phyloP scores from a whole-genome alignment of 2,113 vertebrate species.

The Chaetodon trifascialis region DNA sequence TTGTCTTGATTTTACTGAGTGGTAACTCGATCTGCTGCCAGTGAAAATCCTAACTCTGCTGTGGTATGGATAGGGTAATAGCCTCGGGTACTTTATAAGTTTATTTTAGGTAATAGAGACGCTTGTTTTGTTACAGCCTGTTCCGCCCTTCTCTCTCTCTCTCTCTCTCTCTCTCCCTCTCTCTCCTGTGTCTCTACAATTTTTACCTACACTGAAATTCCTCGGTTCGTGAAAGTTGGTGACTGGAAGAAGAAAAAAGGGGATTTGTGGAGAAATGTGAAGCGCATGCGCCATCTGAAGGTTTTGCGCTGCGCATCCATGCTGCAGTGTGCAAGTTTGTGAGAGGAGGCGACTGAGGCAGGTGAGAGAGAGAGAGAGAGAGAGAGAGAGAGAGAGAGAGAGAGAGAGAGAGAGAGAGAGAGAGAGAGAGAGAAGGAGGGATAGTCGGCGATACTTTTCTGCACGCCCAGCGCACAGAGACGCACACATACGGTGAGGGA shows the following conservation, averaged over 20 bases:
- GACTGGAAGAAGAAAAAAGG: slow-evolving; percentile 70
- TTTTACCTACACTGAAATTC: slow-evolving; percentile 80
- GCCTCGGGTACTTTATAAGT: slow-evolving; percentile 90
- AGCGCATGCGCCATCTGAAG: slow-evolving; percentile 89
- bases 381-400: slow-evolving; percentile 51
- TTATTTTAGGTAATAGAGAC: slow-evolving; percentile 93
- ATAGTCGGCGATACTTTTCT: slow-evolving; percentile 48
- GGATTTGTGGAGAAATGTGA: slow-evolving; percentile 76
- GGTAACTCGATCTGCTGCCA: slow-evolving; percentile 78
- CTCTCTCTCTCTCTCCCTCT: slow-evolving; percentile 32
- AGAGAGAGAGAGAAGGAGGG: slow-evolving; percentile 54
- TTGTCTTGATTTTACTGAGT: slow-evolving; percentile 74
- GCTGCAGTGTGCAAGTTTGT: slow-evolving; percentile 63
- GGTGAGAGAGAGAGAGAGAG: slow-evolving; percentile 76
- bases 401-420: slow-evolving; percentile 64
- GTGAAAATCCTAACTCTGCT: slow-evolving; percentile 84
- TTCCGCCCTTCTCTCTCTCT: slow-evolving; percentile 77
- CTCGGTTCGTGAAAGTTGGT: slow-evolving; percentile 62
- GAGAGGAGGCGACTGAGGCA: slow-evolving; percentile 78
- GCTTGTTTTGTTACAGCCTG: slow-evolving; percentile 88
- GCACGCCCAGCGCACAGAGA: slow-evolving; percentile 51
- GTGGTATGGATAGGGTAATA: slow-evolving; percentile 88
- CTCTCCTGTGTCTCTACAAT: neutral
- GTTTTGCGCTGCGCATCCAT: slow-evolving; percentile 75
- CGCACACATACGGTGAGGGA: slow-evolving; percentile 63